Percentiles rank a stretch among this genome's conserved stretches.
phyloP scores from a whole-genome alignment of 1,140 invertebrate species.

The Hylaeus anthracinus region DNA sequence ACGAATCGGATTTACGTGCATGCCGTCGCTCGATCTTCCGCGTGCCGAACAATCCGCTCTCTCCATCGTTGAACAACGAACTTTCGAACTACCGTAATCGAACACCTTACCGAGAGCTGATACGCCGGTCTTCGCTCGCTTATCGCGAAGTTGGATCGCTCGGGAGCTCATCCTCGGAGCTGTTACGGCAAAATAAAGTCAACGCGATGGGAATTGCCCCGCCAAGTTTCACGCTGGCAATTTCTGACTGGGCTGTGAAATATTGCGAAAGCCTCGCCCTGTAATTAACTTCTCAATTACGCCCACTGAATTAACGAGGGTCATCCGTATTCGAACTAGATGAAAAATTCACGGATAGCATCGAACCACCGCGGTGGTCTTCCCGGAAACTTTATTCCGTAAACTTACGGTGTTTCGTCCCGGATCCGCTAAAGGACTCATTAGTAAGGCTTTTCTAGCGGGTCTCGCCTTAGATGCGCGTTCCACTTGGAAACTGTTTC shows the following conservation, averaged over 20 bases:
- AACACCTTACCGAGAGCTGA: neutral
- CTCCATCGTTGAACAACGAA: neutral
- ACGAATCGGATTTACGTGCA: slow-evolving; percentile 9
- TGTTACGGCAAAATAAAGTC: slow-evolving; percentile 3
- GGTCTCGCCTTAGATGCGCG: too few relatives aligned
- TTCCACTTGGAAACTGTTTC: too few relatives aligned
- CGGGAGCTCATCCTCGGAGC: too few relatives aligned
- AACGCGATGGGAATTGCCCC: slow-evolving; percentile 30
- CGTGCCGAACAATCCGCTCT: neutral
- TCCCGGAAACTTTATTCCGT: neutral
- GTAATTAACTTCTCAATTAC: slow-evolving; percentile 44
- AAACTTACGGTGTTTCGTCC: too few relatives aligned
- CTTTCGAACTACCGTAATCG: neutral
- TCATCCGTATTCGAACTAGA: neutral
- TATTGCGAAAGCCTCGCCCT: slow-evolving; percentile 5
- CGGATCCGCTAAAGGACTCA: too few relatives aligned
- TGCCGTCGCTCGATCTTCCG: neutral
- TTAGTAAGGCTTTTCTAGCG: too few relatives aligned
- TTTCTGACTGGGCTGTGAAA: slow-evolving; percentile 15
- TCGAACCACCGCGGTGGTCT: neutral
- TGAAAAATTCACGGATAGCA: slow-evolving; percentile 11
- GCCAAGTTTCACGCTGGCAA: slow-evolving; percentile 7
- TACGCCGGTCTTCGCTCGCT: neutral
- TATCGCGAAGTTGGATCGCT: neutral
- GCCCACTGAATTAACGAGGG: slow-evolving; percentile 24